Evolutionary conservation across 2,888 invertebrate genomes (phyloP).

Genomic region (Metallyticus violacea): DNA sequence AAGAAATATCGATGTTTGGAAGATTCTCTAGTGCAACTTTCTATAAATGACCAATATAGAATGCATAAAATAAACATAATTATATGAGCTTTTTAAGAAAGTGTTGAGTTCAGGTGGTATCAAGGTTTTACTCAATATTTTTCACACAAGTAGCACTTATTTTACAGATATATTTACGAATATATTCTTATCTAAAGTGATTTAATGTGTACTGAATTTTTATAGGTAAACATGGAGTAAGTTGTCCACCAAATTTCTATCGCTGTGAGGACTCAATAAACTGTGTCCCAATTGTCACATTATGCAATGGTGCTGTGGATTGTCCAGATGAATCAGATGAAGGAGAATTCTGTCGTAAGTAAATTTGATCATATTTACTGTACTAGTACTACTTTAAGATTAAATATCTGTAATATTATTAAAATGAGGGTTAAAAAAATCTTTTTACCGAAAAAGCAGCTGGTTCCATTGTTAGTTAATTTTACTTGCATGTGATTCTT

Average conservation of each 20-base stretch:
- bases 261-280: slow-evolving; percentile 58
- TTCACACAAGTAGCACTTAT: neutral
- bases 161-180: neutral
- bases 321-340: slow-evolving; percentile 72
- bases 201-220: neutral
- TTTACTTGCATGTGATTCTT: too few species aligned
- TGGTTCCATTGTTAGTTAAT: too few species aligned
- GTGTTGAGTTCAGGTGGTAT: neutral
- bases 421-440: neutral
- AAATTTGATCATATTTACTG: neutral
- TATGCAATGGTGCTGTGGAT: slow-evolving; percentile 66
- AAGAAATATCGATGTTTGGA: too few species aligned
- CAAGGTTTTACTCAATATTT: neutral
- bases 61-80: too few species aligned
- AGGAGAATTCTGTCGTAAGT: slow-evolving; percentile 63
- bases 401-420: neutral
- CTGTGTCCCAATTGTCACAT: slow-evolving; percentile 60
- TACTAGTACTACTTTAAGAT: neutral
- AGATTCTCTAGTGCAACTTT: too few species aligned
- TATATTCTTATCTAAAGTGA: neutral
- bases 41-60: too few species aligned
- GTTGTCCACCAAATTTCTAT: slow-evolving; percentile 66
- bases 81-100: too few species aligned
- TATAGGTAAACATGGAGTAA: slow-evolving; percentile 57
- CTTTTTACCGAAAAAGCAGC: neutral